A percentile compares a stretch with the other conserved stretches of the same genome.
Evolutionary conservation across 2,797 vertebrate species (phyloP).

Genomic region (Spea hammondii): DNA sequence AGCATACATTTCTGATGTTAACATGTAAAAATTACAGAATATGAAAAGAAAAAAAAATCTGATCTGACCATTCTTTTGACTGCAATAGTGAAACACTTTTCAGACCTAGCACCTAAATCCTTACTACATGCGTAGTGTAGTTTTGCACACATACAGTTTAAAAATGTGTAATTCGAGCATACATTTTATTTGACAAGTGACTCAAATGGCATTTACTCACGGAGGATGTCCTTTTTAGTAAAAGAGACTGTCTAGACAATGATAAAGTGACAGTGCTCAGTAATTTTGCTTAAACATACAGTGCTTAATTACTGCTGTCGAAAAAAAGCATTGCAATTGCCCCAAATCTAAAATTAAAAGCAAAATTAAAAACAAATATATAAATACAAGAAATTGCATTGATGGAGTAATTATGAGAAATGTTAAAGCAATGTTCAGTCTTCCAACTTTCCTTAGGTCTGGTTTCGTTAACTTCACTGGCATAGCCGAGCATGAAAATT

Average conservation of each 20-base stretch:
- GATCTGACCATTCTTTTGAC: too few species aligned
- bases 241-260: not conserved
- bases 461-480: conserved; percentile 1
- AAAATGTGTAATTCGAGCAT: too few species aligned
- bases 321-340: conserved; percentile 10
- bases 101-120: too few species aligned
- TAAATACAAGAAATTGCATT: conserved; percentile 5
- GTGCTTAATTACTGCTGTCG: not conserved
- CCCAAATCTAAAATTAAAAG: not conserved
- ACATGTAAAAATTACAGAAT: too few species aligned
- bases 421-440: conserved; percentile 17
- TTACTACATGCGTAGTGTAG: too few species aligned
- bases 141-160: too few species aligned
- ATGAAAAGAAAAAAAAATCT: too few species aligned
- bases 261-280: conserved; percentile 41
- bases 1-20: too few species aligned
- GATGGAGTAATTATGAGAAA: conserved; percentile 1
- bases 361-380: not conserved
- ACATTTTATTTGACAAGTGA: not conserved
- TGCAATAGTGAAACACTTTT: too few species aligned
- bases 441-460: conserved; percentile 1
- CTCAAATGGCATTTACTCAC: not conserved
- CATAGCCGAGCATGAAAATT: not conserved
- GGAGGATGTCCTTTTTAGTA: not conserved
- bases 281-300: not conserved